Conservation (phyloP, 1,140 invertebrate species). For the Hylaeus volcanicus region DNA sequence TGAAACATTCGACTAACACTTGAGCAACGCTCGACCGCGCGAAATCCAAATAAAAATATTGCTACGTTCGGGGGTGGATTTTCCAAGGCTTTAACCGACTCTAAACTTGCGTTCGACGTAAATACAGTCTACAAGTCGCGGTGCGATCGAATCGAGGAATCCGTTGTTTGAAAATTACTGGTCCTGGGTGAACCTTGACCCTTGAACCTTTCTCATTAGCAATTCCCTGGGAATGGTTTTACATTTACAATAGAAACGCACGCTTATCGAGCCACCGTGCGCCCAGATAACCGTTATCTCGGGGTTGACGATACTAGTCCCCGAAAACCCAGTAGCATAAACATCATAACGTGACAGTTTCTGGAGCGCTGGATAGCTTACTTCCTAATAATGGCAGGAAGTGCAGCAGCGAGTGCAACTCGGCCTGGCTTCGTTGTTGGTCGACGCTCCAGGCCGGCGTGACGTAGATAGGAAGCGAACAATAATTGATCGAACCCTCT, state of each 20-base stretch:
- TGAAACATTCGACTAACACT: background rate
- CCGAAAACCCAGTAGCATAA: conserved; percentile 33
- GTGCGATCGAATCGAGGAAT: background rate
- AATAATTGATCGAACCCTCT: conserved; percentile 70
- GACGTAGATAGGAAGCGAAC: conserved; percentile 70
- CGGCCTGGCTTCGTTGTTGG: conserved; percentile 41
- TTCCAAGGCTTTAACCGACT: background rate
- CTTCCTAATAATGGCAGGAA: conserved; percentile 47
- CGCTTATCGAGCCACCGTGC: background rate
- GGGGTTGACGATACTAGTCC: conserved; percentile 30
- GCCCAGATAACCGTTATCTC: conserved; percentile 36
- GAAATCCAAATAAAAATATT: background rate
- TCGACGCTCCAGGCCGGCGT: conserved; percentile 55
- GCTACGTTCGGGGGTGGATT: background rate
- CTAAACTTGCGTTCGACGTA: background rate
- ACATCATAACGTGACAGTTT: conserved; percentile 41
- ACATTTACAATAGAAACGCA: conserved; percentile 27
- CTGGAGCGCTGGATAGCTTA: conserved; percentile 32
- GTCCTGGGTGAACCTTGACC: too few species aligned
- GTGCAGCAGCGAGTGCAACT: conserved; percentile 33
- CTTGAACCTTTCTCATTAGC: too few species aligned
- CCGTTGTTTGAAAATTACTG: background rate
- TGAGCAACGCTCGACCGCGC: background rate
- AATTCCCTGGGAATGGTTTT: background rate
- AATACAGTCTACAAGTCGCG: too few species aligned